Evolutionary conservation across 2,888 invertebrate species (phyloP).

Genomic region (Lasioglossum zephyrum): DNA sequence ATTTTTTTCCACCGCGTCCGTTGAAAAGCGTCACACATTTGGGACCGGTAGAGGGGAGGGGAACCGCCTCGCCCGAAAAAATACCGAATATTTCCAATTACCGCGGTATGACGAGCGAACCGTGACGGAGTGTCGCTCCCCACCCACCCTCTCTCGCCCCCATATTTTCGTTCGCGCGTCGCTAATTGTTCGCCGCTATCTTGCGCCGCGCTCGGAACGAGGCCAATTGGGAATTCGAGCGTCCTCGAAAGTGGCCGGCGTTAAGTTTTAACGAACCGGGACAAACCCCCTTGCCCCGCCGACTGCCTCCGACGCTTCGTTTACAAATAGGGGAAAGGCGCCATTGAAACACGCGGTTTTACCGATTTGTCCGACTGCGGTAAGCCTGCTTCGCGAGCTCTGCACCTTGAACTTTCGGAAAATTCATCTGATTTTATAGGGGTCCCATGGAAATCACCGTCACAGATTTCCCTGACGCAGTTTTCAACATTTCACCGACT

Average conservation of each 20-base stretch:
- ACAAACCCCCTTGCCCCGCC: not conserved
- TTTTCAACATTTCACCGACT: no score
- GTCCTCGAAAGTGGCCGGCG: slow-evolving; percentile 34
- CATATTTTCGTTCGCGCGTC: slow-evolving; percentile 17
- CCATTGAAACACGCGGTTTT: not conserved
- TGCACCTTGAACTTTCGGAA: not conserved
- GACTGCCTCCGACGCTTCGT: slow-evolving; percentile 23
- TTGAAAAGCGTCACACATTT: slow-evolving; percentile 10
- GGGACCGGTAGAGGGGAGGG: not conserved
- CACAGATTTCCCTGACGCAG: no score
- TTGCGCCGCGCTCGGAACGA: slow-evolving; percentile 7
- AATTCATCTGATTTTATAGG: not conserved
- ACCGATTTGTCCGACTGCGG: not conserved
- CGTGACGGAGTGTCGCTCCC: not conserved
- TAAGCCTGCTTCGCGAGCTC: not conserved
- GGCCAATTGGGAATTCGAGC: slow-evolving; percentile 37
- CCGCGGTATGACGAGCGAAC: not conserved
- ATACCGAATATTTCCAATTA: slow-evolving; percentile 20
- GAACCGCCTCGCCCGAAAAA: slow-evolving; percentile 7
- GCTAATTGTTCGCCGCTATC: slow-evolving; percentile 20
- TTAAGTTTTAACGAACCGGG: slow-evolving; percentile 53
- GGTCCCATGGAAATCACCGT: no score
- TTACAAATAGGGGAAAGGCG: slow-evolving; percentile 56
- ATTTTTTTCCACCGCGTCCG: not conserved
- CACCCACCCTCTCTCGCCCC: no score